Evolutionary conservation across 2,888 invertebrate genomes (phyloP).

Genomic region (Pediacus dermestoides): DNA sequence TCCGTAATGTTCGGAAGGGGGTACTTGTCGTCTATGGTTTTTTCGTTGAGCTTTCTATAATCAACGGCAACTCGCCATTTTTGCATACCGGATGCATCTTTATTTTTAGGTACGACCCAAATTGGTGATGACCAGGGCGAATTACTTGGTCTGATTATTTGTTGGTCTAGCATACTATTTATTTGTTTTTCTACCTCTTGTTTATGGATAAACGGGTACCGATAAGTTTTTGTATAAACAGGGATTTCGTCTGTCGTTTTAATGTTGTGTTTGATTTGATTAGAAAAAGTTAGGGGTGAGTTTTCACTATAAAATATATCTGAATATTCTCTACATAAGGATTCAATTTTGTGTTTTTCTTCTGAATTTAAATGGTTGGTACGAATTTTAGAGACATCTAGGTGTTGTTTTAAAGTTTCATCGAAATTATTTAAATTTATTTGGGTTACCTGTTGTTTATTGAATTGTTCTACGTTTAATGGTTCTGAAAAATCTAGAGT

Average conservation of each 20-base stretch:
- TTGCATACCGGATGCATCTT: slow-evolving; percentile 21
- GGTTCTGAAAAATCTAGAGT: too few species aligned
- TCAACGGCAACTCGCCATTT: slow-evolving; percentile 29
- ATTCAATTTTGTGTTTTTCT: too few species aligned
- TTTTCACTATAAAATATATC: slow-evolving; percentile 29
- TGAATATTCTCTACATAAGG: too few species aligned
- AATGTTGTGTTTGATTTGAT: slow-evolving; percentile 32
- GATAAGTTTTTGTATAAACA: slow-evolving; percentile 20
- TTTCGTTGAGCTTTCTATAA: slow-evolving; percentile 27
- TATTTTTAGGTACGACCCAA: slow-evolving; percentile 26
- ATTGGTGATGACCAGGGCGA: slow-evolving; percentile 25
- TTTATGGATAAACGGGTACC: slow-evolving; percentile 28
- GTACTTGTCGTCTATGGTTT: slow-evolving; percentile 22
- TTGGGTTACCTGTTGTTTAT: too few species aligned
- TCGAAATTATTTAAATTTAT: too few species aligned
- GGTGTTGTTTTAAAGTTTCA: too few species aligned
- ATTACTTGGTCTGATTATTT: slow-evolving; percentile 20
- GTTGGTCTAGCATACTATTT: slow-evolving; percentile 20
- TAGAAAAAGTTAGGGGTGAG: slow-evolving; percentile 27
- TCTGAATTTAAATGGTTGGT: too few species aligned
- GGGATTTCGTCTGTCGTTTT: slow-evolving; percentile 28
- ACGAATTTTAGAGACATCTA: too few species aligned
- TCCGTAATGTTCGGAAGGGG: slow-evolving; percentile 27
- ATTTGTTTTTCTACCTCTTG: slow-evolving; percentile 27
- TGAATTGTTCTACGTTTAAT: too few species aligned